These are phyloP conservation scores for Scophthalmus maximus DNA, from an alignment of 2,113 vertebrate genomes.

Conservation along the genomic window DNA sequence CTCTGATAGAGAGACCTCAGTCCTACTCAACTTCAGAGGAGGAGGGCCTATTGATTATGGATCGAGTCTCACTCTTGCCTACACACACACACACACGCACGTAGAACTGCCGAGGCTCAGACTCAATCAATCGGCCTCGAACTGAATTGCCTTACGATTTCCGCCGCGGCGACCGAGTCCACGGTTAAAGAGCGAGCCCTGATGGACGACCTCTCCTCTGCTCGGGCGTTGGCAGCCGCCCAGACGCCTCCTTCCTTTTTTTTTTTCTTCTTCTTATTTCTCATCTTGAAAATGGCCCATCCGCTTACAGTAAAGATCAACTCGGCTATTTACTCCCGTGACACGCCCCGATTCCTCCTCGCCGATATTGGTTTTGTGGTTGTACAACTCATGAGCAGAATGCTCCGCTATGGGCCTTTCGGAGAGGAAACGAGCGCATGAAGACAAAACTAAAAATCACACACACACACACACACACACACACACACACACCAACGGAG, in stretches of 20 bases:
- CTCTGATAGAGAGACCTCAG: constrained; percentile 58
- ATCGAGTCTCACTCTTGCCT: constrained; percentile 34
- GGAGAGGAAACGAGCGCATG: too few species aligned
- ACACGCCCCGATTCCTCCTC: constrained; percentile 26
- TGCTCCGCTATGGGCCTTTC: too few species aligned
- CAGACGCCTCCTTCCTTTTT: constrained; percentile 33
- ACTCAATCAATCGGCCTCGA: constrained; percentile 70
- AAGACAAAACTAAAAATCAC: background rate
- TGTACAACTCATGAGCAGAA: constrained; percentile 21
- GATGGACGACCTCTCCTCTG: constrained; percentile 58
- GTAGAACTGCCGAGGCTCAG: constrained; percentile 48
- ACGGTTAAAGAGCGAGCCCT: constrained; percentile 63
- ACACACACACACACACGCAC: constrained; percentile 12
- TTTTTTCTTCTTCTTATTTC: constrained; percentile 1
- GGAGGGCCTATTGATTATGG: constrained; percentile 63
- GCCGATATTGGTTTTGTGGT: constrained; percentile 27
- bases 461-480: background rate
- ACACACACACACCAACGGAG: background rate
- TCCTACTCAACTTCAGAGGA: constrained; percentile 35
- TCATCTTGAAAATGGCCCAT: constrained; percentile 40
- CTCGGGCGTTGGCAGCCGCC: constrained; percentile 21
- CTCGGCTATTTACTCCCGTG: constrained; percentile 46
- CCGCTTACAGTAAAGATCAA: constrained; percentile 60
- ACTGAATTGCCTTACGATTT: constrained; percentile 64
- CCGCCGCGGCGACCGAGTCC: constrained; percentile 60